Percentiles rank a stretch among this genome's conserved stretches.
Conservation (phyloP, 2,888 invertebrate genomes). For the Agrotis exclamationis region DNA sequence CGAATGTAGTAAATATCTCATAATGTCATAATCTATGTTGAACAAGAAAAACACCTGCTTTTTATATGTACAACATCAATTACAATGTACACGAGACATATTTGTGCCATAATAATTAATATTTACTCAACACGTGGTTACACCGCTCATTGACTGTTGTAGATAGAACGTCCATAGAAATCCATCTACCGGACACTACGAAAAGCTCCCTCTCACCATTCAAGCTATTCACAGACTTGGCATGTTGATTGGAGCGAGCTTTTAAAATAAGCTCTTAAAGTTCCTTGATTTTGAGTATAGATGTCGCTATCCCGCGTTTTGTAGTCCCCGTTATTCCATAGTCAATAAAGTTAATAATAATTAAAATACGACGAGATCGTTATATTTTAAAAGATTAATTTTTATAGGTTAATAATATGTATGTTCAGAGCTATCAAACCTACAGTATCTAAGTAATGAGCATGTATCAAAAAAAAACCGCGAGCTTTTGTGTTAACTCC, state of each 20-base stretch:
- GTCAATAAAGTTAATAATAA: too few species aligned
- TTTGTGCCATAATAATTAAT: background rate
- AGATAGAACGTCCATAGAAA: background rate
- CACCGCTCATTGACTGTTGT: background rate
- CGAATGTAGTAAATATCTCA: background rate
- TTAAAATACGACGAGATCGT: too few species aligned
- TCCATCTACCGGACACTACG: slow-evolving; percentile 53
- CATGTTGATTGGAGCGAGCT: slow-evolving; percentile 15
- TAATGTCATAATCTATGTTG: background rate
- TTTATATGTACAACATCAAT: background rate
- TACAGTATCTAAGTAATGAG: background rate
- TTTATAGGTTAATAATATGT: too few species aligned
- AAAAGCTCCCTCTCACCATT: too few species aligned
- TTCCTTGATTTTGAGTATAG: slow-evolving; percentile 7
- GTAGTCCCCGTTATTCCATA: too few species aligned
- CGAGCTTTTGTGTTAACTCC: background rate
- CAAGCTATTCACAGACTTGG: background rate
- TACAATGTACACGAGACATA: background rate
- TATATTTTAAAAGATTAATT: too few species aligned
- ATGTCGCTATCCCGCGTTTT: slow-evolving; percentile 39
- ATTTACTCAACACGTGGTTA: background rate
- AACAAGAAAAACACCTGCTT: background rate
- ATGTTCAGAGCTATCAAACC: background rate
- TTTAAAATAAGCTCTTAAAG: slow-evolving; percentile 14
- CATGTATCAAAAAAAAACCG: background rate